Evolutionary conservation across 2,113 vertebrate genomes (phyloP).

Genomic region (Amphilophus citrinellus): DNA sequence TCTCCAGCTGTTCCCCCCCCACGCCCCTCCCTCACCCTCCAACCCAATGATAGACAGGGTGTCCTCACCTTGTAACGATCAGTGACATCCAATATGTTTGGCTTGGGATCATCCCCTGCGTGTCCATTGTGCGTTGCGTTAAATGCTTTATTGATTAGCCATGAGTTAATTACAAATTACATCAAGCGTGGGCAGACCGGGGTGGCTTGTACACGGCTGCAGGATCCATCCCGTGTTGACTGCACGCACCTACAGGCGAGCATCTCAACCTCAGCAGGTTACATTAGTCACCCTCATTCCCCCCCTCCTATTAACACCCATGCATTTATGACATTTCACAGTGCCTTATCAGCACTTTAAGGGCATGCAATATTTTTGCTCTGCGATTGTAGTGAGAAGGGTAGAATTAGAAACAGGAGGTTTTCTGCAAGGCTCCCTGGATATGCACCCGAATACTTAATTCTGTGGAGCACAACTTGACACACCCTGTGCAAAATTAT

Average conservation of each 20-base stretch:
- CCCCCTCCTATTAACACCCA: slow-evolving; percentile 41
- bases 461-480: slow-evolving; percentile 60
- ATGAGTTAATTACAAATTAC: slow-evolving; percentile 79
- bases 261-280: slow-evolving; percentile 34
- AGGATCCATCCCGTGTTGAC: slow-evolving; percentile 48
- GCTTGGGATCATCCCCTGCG: slow-evolving; percentile 72
- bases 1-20: slow-evolving; percentile 2
- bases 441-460: slow-evolving; percentile 44
- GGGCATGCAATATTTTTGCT: slow-evolving; percentile 35
- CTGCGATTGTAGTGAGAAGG: slow-evolving; percentile 36
- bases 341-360: slow-evolving; percentile 43
- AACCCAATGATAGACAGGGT: slow-evolving; percentile 65
- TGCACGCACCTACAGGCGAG: slow-evolving; percentile 34
- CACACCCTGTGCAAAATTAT: slow-evolving; percentile 59
- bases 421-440: slow-evolving; percentile 36
- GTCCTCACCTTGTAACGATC: slow-evolving; percentile 71
- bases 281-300: slow-evolving; percentile 20
- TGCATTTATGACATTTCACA: slow-evolving; percentile 68
- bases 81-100: slow-evolving; percentile 77
- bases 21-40: neutral
- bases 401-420: slow-evolving; percentile 50
- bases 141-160: slow-evolving; percentile 83
- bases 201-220: slow-evolving; percentile 13
- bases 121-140: slow-evolving; percentile 71
- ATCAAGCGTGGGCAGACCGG: slow-evolving; percentile 53